Percentiles rank a stretch among this genome's conserved stretches.
phyloP scores from a whole-genome alignment of 2,113 vertebrate species.

The Scophthalmus maximus region DNA sequence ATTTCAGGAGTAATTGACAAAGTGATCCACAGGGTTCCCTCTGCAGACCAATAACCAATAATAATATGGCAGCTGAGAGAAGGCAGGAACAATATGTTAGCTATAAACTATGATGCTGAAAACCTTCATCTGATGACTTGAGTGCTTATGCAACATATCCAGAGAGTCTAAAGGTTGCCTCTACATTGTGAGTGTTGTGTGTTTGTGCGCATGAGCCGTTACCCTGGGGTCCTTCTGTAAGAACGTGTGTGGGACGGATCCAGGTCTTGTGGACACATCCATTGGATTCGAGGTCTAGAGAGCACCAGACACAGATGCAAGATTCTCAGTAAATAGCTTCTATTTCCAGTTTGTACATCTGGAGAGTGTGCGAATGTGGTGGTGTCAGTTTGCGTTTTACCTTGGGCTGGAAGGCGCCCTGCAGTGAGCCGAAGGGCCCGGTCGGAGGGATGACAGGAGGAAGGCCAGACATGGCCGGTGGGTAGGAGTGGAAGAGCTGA shows the following conservation, averaged over 20 bases:
- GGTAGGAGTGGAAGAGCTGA: conserved; percentile 98
- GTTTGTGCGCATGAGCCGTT: conserved; percentile 55
- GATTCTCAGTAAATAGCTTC: conserved; percentile 27
- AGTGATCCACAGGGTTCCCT: conserved; percentile 9
- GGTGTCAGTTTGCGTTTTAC: conserved; percentile 74
- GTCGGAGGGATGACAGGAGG: conserved; percentile 97
- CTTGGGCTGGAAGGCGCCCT: conserved; percentile 99
- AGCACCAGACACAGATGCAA: conserved; percentile 49
- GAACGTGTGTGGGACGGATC: conserved; percentile 93
- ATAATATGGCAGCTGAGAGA: neutral
- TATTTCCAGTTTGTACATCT: neutral
- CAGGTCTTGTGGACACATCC: conserved; percentile 92
- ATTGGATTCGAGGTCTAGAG: conserved; percentile 95
- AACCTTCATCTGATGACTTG: conserved; percentile 6
- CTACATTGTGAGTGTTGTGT: conserved; percentile 1
- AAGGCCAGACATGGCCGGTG: conserved; percentile 94
- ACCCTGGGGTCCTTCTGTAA: conserved; percentile 98
- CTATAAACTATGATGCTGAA: conserved; percentile 1
- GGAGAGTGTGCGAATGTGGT: conserved; percentile 4
- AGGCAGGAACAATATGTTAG: neutral
- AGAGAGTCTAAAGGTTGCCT: conserved; percentile 4
- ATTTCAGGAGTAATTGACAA: conserved; percentile 88
- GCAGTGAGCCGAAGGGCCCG: conserved; percentile 94
- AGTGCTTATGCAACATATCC: conserved; percentile 8
- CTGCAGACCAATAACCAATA: conserved; percentile 1